A percentile compares a stretch with the other conserved stretches of the same genome.
phyloP scores from a whole-genome alignment of 2,113 vertebrate genomes.

The Trachemys scripta region DNA sequence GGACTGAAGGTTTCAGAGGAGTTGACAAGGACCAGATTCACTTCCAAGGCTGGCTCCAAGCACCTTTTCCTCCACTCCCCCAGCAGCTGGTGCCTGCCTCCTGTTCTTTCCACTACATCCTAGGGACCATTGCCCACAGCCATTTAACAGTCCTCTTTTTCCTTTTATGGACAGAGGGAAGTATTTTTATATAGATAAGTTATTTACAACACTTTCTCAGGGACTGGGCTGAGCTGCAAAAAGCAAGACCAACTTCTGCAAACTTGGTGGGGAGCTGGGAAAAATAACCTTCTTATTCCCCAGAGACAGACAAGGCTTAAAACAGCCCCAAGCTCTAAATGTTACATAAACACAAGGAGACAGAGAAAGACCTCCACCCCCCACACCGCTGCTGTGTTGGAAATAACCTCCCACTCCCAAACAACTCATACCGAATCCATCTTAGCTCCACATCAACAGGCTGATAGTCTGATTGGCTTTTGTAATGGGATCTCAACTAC shows the following conservation, averaged over 20 bases:
- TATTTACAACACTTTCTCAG: conserved; percentile 45
- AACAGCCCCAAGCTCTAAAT: background rate
- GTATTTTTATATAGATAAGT: conserved; percentile 20
- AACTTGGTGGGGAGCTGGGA: conserved; percentile 33
- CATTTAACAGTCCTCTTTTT: conserved; percentile 47
- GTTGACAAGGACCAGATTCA: conserved; percentile 79
- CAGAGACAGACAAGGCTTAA: background rate
- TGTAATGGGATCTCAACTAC: background rate
- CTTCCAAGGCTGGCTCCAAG: conserved; percentile 44
- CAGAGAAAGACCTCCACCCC: background rate
- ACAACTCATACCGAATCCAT: background rate
- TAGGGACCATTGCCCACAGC: background rate
- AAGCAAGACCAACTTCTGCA: background rate
- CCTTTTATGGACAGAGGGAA: conserved; percentile 73
- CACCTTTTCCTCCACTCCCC: background rate
- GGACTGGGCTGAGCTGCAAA: background rate
- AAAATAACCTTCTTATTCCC: background rate
- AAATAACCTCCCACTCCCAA: background rate
- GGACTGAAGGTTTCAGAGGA: conserved; percentile 49
- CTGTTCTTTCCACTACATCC: conserved; percentile 11
- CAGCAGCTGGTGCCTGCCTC: background rate
- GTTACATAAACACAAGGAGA: conserved; percentile 9
- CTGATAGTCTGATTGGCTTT: background rate
- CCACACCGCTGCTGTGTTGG: background rate
- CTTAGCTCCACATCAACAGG: background rate